Percentiles rank a stretch among this genome's conserved stretches.
These are phyloP conservation scores for Callipepla squamata DNA, from an alignment of 2,113 vertebrate species.

Conservation along the genomic window DNA sequence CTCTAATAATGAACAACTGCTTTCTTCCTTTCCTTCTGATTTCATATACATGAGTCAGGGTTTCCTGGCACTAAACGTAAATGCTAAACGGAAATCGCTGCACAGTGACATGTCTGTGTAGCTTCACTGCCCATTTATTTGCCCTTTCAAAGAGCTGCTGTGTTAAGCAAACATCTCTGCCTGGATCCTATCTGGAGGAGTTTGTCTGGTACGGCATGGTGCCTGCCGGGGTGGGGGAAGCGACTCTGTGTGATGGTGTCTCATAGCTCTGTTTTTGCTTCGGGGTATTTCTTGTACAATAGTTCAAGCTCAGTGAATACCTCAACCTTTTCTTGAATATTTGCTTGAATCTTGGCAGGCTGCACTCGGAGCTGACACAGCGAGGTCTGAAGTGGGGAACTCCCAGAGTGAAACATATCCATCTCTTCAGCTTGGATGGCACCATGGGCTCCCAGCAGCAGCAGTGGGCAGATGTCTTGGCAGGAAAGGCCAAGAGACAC, in stretches of 20 bases:
- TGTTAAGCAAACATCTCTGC: conserved; percentile 69
- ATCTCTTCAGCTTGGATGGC: neutral
- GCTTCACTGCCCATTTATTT: conserved; percentile 68
- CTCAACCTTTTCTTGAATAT: conserved; percentile 49
- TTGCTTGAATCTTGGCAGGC: conserved; percentile 34
- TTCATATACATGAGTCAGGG: conserved; percentile 71
- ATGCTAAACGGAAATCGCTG: conserved; percentile 67
- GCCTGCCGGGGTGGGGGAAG: conserved; percentile 28
- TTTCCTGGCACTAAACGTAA: conserved; percentile 63
- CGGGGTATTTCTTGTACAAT: conserved; percentile 60
- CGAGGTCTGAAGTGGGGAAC: neutral
- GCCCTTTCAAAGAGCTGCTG: conserved; percentile 74
- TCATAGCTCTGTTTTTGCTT: conserved; percentile 40
- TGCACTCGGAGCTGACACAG: neutral
- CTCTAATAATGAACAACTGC: conserved; percentile 53
- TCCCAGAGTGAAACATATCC: conserved; percentile 8
- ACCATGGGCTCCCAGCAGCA: neutral
- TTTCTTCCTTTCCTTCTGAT: conserved; percentile 69
- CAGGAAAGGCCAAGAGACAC: conserved; percentile 26
- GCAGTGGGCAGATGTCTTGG: conserved; percentile 50
- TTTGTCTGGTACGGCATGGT: conserved; percentile 49
- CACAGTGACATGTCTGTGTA: conserved; percentile 70
- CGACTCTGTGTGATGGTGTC: neutral
- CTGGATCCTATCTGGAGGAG: conserved; percentile 60
- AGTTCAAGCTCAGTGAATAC: neutral